Percentiles rank a stretch among this genome's conserved stretches.
These are phyloP conservation scores for Clitarchus hookeri DNA, from an alignment of 2,888 invertebrate species.

Conservation along the genomic window DNA sequence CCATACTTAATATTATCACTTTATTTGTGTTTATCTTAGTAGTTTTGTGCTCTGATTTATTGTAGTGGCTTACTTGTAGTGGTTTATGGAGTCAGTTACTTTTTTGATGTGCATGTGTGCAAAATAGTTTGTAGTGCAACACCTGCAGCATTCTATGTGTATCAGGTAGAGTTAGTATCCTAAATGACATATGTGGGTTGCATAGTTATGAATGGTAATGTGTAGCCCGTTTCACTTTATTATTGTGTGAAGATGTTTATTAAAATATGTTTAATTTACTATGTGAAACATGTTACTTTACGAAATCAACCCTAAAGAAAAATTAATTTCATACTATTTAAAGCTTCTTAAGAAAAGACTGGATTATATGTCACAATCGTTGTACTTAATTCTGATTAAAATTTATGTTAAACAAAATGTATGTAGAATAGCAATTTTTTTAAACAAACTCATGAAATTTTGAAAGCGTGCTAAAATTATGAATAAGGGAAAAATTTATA, in stretches of 20 bases:
- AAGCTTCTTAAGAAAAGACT: too few relatives aligned
- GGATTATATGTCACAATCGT: too few relatives aligned
- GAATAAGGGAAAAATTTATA: too few relatives aligned
- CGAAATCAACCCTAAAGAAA: too few relatives aligned
- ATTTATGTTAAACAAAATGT: too few relatives aligned
- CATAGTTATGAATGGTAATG: background rate
- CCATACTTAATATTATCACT: background rate
- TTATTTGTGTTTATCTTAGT: background rate
- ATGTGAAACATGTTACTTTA: too few relatives aligned
- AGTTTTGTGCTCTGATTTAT: background rate
- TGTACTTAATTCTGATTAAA: too few relatives aligned
- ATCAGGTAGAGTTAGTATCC: background rate
- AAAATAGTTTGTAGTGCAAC: background rate
- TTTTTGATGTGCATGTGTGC: background rate
- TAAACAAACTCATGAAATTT: too few relatives aligned
- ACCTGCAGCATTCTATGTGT: background rate
- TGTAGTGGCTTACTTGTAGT: background rate
- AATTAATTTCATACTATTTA: too few relatives aligned
- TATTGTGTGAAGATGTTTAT: background rate
- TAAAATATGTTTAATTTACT: too few relatives aligned
- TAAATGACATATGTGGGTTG: background rate
- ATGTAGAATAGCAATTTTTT: too few relatives aligned
- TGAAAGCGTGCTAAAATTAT: too few relatives aligned
- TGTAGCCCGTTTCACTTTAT: background rate
- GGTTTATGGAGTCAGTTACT: background rate